These are phyloP conservation scores for Pipra filicauda DNA, from an alignment of 2,113 vertebrate genomes.

Conservation along the genomic window DNA sequence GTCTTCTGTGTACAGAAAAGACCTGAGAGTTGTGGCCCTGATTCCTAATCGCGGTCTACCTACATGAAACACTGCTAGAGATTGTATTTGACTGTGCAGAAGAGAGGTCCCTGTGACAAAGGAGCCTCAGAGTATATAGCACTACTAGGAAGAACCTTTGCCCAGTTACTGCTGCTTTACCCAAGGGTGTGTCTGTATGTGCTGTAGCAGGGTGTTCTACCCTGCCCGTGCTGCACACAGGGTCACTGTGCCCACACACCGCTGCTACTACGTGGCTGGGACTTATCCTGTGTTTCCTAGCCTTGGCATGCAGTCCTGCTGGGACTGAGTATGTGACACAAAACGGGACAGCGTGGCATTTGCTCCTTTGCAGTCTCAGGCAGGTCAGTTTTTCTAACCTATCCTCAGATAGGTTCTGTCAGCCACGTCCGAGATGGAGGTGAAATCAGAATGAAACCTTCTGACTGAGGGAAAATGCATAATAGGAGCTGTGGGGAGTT, in stretches of 20 bases:
- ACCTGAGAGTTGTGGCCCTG: neutral
- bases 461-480: neutral
- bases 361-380: neutral
- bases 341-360: neutral
- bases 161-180: neutral
- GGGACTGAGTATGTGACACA: no score
- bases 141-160: neutral
- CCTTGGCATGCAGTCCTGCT: neutral
- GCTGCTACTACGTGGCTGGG: neutral
- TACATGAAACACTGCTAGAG: neutral
- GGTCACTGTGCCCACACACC: neutral
- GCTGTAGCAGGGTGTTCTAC: neutral
- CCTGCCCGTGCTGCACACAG: neutral
- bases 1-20: neutral
- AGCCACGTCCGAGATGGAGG: fast-evolving
- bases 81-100: neutral
- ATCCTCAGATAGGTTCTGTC: neutral
- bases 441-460: neutral
- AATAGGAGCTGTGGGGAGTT: neutral
- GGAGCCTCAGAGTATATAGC: neutral
- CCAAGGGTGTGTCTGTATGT: neutral
- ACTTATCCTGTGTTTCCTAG: neutral
- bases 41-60: neutral
- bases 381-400: neutral
- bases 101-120: neutral